Evolutionary conservation across 2,113 vertebrate species (phyloP), one percentile per base, ranked within the genome.

Genomic region (Coracopsis vasa): DNA sequence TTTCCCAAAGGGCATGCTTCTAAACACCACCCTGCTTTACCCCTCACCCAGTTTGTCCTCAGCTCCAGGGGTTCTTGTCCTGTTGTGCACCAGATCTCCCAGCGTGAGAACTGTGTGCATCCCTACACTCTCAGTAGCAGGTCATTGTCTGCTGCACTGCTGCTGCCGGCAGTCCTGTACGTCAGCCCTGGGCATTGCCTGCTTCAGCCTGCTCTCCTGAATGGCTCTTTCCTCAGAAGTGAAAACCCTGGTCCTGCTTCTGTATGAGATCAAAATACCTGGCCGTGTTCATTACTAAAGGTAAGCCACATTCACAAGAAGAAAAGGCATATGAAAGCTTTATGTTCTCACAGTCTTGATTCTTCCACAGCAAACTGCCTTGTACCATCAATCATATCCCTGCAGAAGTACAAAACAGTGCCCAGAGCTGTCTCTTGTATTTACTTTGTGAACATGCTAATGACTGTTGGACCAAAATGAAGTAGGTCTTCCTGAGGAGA

Each of bases 371-470:
- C 39, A 28, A 44, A 17, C 45, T n/a, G 23, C 23, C 70, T 70
- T 39, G 41, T 77, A 83, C 42, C n/a, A 65, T 71, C 56, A 74
- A 29, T 85, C 67, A 37, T 13, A 61, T 16, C 47, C 31, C 53
- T 17, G 13, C 41, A 47, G 62, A 75, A 81, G 64, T 35, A 53
- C 48, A 70, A 78, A 86, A 66, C 39, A 60, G 16, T 89, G 65
- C 35, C 44, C 33, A 45, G 0, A 24, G 64, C 60, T 85, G 28
- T 47, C 37, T 78, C 60, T 79, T 60, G 14, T 53, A 83, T 74
- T 93, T 93, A 66, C 31, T 92, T 83, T 61, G 42, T 80, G 80
- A 88, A 74, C 64, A 77, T 93, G 58, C 29, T 90, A 86, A 54
- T 80, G 90, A 74, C 54, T 83, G 21, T 73, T 54, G 39, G 53